A percentile compares a stretch with the other conserved stretches of the same genome.
Evolutionary conservation across 2,888 invertebrate genomes (phyloP).

Genomic region (Drosophila hawaiiensis): DNA sequence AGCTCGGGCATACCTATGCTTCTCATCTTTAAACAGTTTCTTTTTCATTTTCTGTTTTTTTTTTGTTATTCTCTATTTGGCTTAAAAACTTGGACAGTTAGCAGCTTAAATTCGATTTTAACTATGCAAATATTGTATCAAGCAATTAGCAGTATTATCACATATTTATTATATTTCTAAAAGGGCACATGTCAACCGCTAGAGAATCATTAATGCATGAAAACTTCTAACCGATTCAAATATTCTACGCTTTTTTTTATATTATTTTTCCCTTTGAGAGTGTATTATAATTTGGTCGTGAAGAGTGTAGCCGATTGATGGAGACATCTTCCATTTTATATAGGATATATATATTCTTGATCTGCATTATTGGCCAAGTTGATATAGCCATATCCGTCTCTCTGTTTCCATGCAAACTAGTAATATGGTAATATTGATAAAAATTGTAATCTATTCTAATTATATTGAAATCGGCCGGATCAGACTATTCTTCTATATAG

Average conservation of each 20-base stretch:
- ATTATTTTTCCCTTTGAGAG: neutral
- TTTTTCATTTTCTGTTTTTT: neutral
- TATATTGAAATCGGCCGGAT: neutral
- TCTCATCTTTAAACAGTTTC: neutral
- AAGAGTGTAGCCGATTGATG: neutral
- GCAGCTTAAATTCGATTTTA: conserved; percentile 71
- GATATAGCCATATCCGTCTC: neutral
- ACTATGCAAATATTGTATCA: conserved; percentile 66
- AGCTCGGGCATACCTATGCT: neutral
- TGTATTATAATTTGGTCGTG: neutral
- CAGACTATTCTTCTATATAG: neutral
- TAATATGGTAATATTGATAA: neutral
- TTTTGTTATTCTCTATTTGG: conserved; percentile 31
- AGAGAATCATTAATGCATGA: conserved; percentile 39
- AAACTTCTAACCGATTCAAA: conserved; percentile 20
- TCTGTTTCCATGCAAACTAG: neutral
- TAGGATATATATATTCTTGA: neutral
- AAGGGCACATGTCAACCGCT: conserved; percentile 72
- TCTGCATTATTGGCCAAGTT: neutral
- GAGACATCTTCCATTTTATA: neutral
- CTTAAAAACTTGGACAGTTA: conserved; percentile 57
- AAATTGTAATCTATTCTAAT: too few species aligned
- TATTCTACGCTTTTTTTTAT: neutral
- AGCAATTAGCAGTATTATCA: conserved; percentile 73
- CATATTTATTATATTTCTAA: conserved; percentile 57